These are phyloP conservation scores for Cynopterus sphinx DNA, from an alignment of 2,797 vertebrate genomes.

Conservation along the genomic window DNA sequence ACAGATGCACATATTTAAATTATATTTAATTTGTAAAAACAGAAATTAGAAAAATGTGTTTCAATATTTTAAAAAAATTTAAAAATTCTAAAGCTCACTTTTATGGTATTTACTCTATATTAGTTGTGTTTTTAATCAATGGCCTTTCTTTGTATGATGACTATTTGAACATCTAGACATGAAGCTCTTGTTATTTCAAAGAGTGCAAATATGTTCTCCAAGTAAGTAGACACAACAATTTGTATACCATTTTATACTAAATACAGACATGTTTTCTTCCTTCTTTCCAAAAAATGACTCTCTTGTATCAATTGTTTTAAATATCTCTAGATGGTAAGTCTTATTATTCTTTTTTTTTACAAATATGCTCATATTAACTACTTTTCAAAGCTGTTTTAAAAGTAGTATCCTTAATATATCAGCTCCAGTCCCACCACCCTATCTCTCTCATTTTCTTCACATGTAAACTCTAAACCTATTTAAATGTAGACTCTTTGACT, in stretches of 20 bases:
- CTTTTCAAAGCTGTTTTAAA: neutral
- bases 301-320: neutral
- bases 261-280: neutral
- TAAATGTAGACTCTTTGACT: neutral
- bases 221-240: neutral
- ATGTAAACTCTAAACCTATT: neutral
- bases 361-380: neutral
- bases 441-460: neutral
- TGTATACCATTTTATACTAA: neutral
- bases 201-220: neutral
- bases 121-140: neutral
- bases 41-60: neutral
- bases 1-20: neutral
- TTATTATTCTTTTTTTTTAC: neutral
- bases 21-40: neutral
- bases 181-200: neutral
- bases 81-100: neutral
- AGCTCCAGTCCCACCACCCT: rapidly evolving
- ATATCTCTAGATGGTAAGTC: neutral
- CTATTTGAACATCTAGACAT: neutral
- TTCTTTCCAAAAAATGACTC: neutral
- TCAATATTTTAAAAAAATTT: neutral
- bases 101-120: neutral
- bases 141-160: neutral
- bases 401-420: neutral